Percentiles rank a stretch among this genome's conserved stretches.
phyloP scores from a whole-genome alignment of 53 echinoderm and acorn worm species.

The Actinopyga echinites region DNA sequence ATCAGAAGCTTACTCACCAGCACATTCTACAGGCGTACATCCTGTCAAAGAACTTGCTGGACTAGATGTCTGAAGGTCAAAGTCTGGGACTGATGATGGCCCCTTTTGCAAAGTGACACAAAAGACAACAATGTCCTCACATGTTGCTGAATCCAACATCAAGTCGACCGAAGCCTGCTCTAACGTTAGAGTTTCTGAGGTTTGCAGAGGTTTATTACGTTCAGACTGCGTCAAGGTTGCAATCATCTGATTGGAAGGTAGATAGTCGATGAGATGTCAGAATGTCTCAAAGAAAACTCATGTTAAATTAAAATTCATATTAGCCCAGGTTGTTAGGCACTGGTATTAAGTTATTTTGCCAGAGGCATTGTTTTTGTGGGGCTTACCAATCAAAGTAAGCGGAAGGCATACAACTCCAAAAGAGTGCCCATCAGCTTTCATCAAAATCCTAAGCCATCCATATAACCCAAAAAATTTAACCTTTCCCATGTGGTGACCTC shows the following conservation, averaged over 20 bases:
- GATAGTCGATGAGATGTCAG: too few species aligned
- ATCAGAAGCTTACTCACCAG: background rate
- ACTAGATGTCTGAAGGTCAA: background rate
- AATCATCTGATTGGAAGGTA: background rate
- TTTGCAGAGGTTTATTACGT: background rate
- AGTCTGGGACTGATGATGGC: background rate
- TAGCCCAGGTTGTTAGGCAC: too few species aligned
- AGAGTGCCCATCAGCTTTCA: too few species aligned
- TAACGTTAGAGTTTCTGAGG: background rate
- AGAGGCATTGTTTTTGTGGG: too few species aligned
- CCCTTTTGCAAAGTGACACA: conserved; percentile 9
- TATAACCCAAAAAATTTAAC: too few species aligned
- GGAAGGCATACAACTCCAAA: too few species aligned
- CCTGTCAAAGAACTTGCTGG: background rate
- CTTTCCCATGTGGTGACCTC: too few species aligned
- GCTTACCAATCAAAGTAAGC: too few species aligned
- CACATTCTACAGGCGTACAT: background rate
- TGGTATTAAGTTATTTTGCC: too few species aligned
- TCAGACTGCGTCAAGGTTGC: conserved; percentile 4
- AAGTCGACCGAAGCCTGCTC: background rate
- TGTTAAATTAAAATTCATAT: too few species aligned
- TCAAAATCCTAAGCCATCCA: too few species aligned
- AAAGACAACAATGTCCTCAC: background rate
- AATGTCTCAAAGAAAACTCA: too few species aligned
- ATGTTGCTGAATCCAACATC: background rate